Base-by-base conservation (phyloP, 2,888 invertebrate species). In the Pristionchus exspectatus region DNA sequence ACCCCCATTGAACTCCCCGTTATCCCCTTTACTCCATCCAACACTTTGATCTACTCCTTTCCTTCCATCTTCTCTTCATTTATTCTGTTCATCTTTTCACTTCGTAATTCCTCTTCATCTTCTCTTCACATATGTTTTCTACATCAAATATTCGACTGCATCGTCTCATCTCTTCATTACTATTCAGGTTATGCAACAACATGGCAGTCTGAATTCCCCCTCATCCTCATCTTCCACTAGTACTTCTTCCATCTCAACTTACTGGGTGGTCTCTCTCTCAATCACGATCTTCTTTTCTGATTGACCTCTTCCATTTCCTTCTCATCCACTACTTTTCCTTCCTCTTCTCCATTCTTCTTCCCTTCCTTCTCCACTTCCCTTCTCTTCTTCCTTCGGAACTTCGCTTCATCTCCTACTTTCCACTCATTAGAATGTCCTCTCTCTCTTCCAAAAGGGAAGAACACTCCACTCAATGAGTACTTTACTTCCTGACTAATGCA, bases 191-290 rank as follows among this genome's bases (percentile, higher is more conserved):
- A 59, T 84, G 84, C 59, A 84, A 50, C 50, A 81, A 9, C n/a
- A 12, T n/a, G 81, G 50, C 38, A 38, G 38, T 9, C 50, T 5
- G 33, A 14, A 16, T 69, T 72, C 27, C 72, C 66, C 24, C 10
- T 24, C 12, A 21, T 24, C 66, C 7, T 66, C 66, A 4, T 24
- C 66, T 7, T 10, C n/a, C 27, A 21, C 66, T 69, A 38, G 44
- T 81, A 50, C 81, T 81, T 81, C 50, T 50, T 50, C n/a, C 44
- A 33, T 81, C 81, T 81, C 50, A 81, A 81, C 54, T 81, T 81
- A 87, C 91, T 90, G 30, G 89, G 90, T 89, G 90, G 77, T 84
- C 84, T 30, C 24, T 56, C 56, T 85, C 85, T 63, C 81, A 16
- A 63, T 33, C 10, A 50, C 44, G 44, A 50, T 50, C 44, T 50